Percentiles rank a stretch among this genome's conserved stretches.
phyloP scores from a whole-genome alignment of 2,113 vertebrate genomes.

The Seriola dumerili region DNA sequence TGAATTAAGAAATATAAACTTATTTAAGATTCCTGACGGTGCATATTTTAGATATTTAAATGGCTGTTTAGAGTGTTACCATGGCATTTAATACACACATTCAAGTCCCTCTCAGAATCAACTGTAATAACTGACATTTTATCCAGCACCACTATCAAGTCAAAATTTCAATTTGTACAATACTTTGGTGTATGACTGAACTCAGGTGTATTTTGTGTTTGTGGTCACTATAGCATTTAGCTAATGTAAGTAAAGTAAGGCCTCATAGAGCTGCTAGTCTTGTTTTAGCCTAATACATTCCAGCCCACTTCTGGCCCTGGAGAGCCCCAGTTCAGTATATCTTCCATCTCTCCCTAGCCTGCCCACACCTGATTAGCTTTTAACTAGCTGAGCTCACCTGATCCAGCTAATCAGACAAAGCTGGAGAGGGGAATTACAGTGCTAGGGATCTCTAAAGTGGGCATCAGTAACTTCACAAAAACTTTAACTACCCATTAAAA shows the following conservation, averaged over 20 bases:
- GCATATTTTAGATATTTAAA: background rate
- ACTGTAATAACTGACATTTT: too few species aligned
- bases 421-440: background rate
- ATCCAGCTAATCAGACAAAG: background rate
- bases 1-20: background rate
- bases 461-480: background rate
- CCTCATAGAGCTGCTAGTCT: background rate
- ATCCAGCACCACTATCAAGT: background rate
- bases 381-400: background rate
- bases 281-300: background rate
- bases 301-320: background rate
- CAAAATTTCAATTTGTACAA: background rate
- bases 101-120: background rate
- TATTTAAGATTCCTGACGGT: too few species aligned
- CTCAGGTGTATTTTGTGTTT: too few species aligned
- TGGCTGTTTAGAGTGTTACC: background rate
- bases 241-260: background rate
- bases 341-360: background rate
- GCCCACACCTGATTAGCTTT: background rate
- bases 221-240: background rate
- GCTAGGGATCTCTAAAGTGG: too few species aligned
- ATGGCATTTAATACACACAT: background rate
- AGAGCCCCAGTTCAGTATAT: background rate
- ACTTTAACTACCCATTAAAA: background rate
- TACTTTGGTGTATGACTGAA: background rate